Evolutionary conservation across 2,797 vertebrate species (phyloP).

Genomic region (Luscinia megarhynchos): DNA sequence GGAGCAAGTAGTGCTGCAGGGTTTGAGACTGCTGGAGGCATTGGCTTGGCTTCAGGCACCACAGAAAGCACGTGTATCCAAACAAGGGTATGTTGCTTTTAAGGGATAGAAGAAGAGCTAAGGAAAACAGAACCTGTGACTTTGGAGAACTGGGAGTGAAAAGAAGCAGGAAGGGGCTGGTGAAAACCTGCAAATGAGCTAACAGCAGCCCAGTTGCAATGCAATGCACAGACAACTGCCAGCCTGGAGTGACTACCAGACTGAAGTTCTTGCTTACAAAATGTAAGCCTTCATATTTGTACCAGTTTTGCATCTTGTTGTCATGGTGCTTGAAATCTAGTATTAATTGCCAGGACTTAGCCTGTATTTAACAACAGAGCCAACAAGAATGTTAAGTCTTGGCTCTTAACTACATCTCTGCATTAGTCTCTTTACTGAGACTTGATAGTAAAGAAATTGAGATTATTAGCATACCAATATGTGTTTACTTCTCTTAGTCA

Average conservation of each 20-base stretch:
- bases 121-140: background rate
- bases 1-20: background rate
- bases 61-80: background rate
- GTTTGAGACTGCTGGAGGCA: background rate
- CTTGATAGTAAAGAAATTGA: background rate
- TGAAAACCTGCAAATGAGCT: background rate
- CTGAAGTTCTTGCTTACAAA: background rate
- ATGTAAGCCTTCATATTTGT: background rate
- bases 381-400: background rate
- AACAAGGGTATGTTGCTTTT: background rate
- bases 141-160: background rate
- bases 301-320: background rate
- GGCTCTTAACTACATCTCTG: background rate
- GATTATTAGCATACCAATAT: background rate
- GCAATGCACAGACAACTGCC: background rate
- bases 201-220: background rate
- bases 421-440: background rate
- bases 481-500: constrained; percentile 55
- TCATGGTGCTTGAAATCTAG: background rate
- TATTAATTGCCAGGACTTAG: background rate
- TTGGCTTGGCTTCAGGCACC: background rate
- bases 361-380: background rate
- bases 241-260: background rate
- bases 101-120: background rate
- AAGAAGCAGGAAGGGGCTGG: background rate